Percentiles rank a stretch among this genome's conserved stretches.
These are phyloP conservation scores for Bilobella aurantiaca DNA, from an alignment of 1,140 invertebrate genomes.

Conservation along the genomic window DNA sequence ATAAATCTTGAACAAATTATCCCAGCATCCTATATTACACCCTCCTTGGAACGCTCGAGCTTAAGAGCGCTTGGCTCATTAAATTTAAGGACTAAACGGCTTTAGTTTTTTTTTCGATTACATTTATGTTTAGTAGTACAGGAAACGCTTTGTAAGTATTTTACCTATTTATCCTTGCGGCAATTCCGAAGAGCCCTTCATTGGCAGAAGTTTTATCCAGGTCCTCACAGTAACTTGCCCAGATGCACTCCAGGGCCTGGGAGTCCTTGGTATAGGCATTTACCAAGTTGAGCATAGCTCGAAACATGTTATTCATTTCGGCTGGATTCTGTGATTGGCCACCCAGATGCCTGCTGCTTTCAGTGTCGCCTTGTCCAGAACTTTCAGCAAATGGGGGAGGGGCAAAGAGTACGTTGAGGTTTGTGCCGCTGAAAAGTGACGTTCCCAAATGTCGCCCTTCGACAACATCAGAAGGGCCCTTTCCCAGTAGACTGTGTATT, in stretches of 20 bases:
- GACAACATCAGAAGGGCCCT: constrained; percentile 42
- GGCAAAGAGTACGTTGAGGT: constrained; percentile 33
- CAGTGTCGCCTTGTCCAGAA: not conserved
- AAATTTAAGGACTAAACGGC: no score
- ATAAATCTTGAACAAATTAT: not conserved
- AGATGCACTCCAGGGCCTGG: constrained; percentile 48
- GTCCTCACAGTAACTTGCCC: constrained; percentile 52
- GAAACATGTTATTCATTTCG: constrained; percentile 46
- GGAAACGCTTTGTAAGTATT: no score
- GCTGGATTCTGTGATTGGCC: constrained; percentile 6
- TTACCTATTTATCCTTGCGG: constrained; percentile 53
- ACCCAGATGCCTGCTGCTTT: not conserved
- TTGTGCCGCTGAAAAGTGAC: constrained; percentile 18
- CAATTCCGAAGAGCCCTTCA: constrained; percentile 47
- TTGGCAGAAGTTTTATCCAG: constrained; percentile 47
- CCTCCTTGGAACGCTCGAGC: no score
- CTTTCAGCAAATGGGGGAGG: constrained; percentile 28
- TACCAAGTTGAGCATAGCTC: constrained; percentile 48
- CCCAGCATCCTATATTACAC: no score
- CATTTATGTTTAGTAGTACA: no score
- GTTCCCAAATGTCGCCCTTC: constrained; percentile 47
- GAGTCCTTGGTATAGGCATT: constrained; percentile 44
- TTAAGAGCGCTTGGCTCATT: no score
- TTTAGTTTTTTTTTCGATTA: no score
- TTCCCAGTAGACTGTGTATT: constrained; percentile 41